Conservation (phyloP, 2,113 vertebrate species). For the Halichoerus grypus region DNA sequence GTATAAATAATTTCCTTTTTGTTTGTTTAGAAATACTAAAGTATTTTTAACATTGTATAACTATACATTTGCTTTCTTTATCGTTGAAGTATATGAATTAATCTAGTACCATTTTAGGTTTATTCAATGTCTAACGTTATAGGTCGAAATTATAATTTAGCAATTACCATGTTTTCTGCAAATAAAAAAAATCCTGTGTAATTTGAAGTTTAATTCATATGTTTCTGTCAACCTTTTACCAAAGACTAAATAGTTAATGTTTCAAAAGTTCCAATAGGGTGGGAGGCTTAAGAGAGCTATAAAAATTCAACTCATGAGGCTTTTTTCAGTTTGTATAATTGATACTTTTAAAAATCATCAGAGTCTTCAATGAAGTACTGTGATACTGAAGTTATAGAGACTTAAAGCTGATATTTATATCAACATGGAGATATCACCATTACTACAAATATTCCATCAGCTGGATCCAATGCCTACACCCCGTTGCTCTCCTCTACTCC, state of each 20-base stretch:
- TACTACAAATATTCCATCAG: neutral
- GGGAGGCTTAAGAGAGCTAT: neutral
- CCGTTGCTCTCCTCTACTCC: neutral
- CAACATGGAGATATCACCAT: neutral
- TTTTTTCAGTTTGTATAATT: neutral
- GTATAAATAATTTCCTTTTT: neutral
- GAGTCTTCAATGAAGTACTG: neutral
- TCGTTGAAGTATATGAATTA: neutral
- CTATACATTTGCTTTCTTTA: conserved; percentile 2
- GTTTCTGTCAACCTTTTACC: neutral
- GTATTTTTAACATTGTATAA: neutral
- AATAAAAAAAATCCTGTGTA: neutral
- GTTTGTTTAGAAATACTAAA: neutral
- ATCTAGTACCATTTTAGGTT: neutral
- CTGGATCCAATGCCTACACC: neutral
- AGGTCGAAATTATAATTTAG: neutral
- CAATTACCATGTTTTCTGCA: neutral
- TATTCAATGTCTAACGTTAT: neutral
- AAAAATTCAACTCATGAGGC: neutral
- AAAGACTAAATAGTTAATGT: neutral
- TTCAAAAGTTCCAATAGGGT: neutral
- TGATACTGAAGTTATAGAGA: neutral
- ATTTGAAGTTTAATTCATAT: neutral
- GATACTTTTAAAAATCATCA: neutral
- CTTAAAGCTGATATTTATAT: neutral